Percentiles rank a stretch among this genome's conserved stretches.
Evolutionary conservation across 2,888 invertebrate genomes (phyloP).

Genomic region (Drosophila maculinotata): DNA sequence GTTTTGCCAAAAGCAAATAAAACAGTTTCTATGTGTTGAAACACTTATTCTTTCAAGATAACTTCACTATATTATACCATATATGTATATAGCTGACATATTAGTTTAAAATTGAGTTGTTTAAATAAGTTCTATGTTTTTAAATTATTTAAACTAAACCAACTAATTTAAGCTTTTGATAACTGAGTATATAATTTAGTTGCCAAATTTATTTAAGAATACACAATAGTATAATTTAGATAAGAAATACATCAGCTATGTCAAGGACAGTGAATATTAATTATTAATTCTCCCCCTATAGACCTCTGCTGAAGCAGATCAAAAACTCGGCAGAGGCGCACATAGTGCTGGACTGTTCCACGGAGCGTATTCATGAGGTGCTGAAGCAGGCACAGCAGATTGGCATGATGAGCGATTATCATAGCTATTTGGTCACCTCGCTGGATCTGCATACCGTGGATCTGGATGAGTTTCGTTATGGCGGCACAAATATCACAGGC

Average conservation of each 20-base stretch:
- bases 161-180: too few relatives aligned
- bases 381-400: slow-evolving; percentile 97
- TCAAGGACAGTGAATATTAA: not conserved
- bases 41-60: too few relatives aligned
- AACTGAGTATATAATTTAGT: too few relatives aligned
- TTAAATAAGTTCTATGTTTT: too few relatives aligned
- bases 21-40: too few relatives aligned
- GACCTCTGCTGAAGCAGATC: slow-evolving; percentile 95
- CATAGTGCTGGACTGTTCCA: slow-evolving; percentile 95
- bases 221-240: too few relatives aligned
- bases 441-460: slow-evolving; percentile 96
- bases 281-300: slow-evolving; percentile 81
- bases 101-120: too few relatives aligned
- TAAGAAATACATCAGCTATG: too few relatives aligned
- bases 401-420: slow-evolving; percentile 98
- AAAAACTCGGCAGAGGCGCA: slow-evolving; percentile 96
- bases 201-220: too few relatives aligned
- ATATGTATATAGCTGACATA: too few relatives aligned
- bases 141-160: too few relatives aligned
- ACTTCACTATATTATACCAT: too few relatives aligned
- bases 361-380: slow-evolving; percentile 93
- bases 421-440: slow-evolving; percentile 96
- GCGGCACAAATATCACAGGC: slow-evolving; percentile 97
- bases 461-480: slow-evolving; percentile 96
- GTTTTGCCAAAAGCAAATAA: slow-evolving; percentile 11